phyloP scores from a whole-genome alignment of 1,140 invertebrate genomes.

The Drosophila kurseongensis region DNA sequence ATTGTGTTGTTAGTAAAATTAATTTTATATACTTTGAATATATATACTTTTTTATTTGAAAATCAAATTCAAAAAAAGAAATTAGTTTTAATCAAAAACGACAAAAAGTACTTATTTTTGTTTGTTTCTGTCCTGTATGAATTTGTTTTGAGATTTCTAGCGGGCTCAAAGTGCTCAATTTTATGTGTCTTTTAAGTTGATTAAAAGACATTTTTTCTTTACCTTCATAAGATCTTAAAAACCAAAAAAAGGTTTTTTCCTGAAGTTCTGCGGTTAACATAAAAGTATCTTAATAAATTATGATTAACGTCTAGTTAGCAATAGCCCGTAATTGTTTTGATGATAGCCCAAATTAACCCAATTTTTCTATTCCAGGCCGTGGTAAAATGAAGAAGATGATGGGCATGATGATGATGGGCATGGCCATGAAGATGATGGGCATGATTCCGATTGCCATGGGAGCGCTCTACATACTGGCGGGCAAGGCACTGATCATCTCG shows the following conservation, averaged over 20 bases:
- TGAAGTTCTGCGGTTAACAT: background rate
- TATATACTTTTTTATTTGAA: no score
- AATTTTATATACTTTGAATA: no score
- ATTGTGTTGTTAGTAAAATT: background rate
- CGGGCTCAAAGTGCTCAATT: no score
- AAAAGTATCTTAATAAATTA: background rate
- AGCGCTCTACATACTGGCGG: constrained; percentile 90
- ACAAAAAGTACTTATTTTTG: no score
- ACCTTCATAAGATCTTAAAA: no score
- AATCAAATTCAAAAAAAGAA: no score
- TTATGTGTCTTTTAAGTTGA: no score
- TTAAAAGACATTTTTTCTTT: no score
- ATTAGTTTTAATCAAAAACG: no score
- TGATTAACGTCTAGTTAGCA: background rate
- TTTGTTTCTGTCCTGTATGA: no score
- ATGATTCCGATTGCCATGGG: constrained; percentile 90
- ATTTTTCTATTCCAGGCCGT: constrained; percentile 85
- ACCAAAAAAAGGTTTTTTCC: no score
- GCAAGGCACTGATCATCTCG: constrained; percentile 91
- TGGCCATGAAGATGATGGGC: constrained; percentile 90
- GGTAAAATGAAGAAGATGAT: constrained; percentile 94
- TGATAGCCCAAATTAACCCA: background rate
- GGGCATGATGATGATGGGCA: constrained; percentile 92
- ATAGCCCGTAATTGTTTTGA: background rate
- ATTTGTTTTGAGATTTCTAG: no score